phyloP scores from a whole-genome alignment of 2,888 invertebrate species.

The Platypus cylindrus region DNA sequence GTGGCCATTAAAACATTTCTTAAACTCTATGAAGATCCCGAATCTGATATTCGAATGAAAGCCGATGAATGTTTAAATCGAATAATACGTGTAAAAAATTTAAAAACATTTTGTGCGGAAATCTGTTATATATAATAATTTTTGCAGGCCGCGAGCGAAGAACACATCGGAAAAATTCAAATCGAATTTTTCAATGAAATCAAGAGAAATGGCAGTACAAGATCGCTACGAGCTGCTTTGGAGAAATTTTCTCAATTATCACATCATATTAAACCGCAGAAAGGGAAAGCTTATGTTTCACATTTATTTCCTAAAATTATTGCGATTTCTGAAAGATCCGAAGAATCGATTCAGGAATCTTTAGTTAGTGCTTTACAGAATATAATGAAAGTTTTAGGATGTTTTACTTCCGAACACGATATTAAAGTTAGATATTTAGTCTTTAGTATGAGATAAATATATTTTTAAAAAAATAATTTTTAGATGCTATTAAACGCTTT shows the following conservation, averaged over 20 bases:
- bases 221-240: constrained; percentile 62
- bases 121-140: constrained; percentile 1
- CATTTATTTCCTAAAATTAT: constrained; percentile 62
- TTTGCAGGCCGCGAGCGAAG: constrained; percentile 45
- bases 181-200: constrained; percentile 74
- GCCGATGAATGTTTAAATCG: constrained; percentile 73
- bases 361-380: constrained; percentile 48
- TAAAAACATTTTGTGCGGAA: not conserved
- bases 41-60: constrained; percentile 65
- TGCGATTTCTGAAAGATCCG: constrained; percentile 56
- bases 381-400: constrained; percentile 53
- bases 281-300: constrained; percentile 64
- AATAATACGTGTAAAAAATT: constrained; percentile 46
- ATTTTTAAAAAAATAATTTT: constrained; percentile 17
- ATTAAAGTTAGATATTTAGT: constrained; percentile 39
- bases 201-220: constrained; percentile 59
- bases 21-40: constrained; percentile 59
- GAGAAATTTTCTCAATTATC: constrained; percentile 64
- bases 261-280: constrained; percentile 61
- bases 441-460: constrained; percentile 1
- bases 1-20: constrained; percentile 59
- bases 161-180: constrained; percentile 58
- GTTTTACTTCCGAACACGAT: constrained; percentile 58
- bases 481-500: constrained; percentile 56
- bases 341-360: constrained; percentile 60